Evolutionary conservation across 2,113 vertebrate genomes (phyloP).

Genomic region (Hystrix brachyura): DNA sequence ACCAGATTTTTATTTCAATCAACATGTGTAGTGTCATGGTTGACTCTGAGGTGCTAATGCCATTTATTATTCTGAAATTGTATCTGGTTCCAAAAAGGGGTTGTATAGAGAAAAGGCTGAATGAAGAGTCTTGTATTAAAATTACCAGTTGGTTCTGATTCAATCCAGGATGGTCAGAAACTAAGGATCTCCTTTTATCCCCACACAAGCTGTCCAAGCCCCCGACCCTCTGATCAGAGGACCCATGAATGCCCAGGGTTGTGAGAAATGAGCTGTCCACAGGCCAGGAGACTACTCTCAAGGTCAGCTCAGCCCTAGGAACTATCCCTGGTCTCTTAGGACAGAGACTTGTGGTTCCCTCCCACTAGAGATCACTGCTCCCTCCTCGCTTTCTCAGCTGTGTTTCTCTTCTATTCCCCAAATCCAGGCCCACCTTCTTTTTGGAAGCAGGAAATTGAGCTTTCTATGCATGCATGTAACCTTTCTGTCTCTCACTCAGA

Average conservation of each 20-base stretch:
- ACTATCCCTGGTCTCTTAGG: neutral
- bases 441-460: neutral
- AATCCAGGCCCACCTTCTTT: neutral
- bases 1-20: slow-evolving; percentile 59
- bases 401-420: neutral
- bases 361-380: neutral
- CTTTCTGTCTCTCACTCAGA: neutral
- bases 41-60: neutral
- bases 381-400: neutral
- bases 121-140: neutral
- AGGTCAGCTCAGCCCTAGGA: neutral
- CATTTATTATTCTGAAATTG: slow-evolving; percentile 45
- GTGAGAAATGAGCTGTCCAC: neutral
- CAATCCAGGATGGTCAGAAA: neutral
- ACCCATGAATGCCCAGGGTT: neutral
- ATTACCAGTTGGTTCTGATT: neutral
- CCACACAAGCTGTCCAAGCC: neutral
- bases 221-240: neutral
- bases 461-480: neutral
- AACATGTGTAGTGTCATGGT: neutral
- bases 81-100: neutral
- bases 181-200: slow-evolving; percentile 3
- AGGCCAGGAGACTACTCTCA: neutral
- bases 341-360: neutral
- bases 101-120: neutral